phyloP scores from a whole-genome alignment of 1,140 invertebrate species.

The Drosophila orena region DNA sequence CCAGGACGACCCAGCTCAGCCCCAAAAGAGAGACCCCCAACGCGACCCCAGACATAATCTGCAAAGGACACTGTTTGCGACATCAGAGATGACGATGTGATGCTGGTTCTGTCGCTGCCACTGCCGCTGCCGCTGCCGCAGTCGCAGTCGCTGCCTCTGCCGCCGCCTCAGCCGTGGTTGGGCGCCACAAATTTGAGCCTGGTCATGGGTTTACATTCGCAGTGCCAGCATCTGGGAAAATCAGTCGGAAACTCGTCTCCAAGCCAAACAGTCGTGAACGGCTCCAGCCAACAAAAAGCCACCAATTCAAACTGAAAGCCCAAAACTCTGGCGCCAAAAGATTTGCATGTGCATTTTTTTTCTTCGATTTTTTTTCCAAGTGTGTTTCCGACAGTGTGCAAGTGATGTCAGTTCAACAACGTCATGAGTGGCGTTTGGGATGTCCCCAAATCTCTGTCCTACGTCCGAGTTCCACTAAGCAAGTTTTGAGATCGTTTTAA shows the following conservation, averaged over 20 bases:
- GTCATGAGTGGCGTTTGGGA: no score
- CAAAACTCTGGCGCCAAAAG: conserved; percentile 4
- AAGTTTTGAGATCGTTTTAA: conserved; percentile 74
- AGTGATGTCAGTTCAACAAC: neutral
- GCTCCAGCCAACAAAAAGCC: conserved; percentile 13
- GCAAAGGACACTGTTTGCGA: conserved; percentile 70
- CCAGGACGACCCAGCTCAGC: neutral
- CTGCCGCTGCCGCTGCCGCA: conserved; percentile 10
- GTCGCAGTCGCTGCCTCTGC: neutral
- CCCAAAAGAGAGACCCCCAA: conserved; percentile 14
- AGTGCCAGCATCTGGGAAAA: conserved; percentile 67
- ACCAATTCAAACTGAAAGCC: neutral
- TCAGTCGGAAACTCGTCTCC: conserved; percentile 76
- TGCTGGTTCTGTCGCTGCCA: no score
- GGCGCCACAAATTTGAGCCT: conserved; percentile 56
- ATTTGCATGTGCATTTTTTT: neutral
- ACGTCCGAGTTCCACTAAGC: conserved; percentile 76
- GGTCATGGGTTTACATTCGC: conserved; percentile 76
- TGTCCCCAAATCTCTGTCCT: conserved; percentile 19
- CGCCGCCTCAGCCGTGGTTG: conserved; percentile 5
- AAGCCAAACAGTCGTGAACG: conserved; percentile 70
- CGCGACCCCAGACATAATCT: conserved; percentile 47
- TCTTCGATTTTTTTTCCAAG: neutral
- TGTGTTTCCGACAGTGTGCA: neutral
- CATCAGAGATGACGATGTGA: conserved; percentile 41